Conservation (phyloP, 1,140 invertebrate genomes). For the Diorhabda elongata region DNA sequence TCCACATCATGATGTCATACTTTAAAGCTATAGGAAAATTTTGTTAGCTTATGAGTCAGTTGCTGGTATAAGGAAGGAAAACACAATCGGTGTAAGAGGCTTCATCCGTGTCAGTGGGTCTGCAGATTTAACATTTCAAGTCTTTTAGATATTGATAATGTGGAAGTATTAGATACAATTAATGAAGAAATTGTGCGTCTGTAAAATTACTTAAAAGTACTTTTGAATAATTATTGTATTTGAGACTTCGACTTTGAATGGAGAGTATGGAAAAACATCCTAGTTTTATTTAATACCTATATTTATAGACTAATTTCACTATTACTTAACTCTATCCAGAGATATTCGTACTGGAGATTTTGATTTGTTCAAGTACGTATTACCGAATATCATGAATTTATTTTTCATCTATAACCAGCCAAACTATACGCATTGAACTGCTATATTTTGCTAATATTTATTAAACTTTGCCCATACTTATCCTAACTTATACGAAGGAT, state of each 20-base stretch:
- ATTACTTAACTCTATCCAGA: constrained; percentile 31
- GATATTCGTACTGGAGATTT: constrained; percentile 38
- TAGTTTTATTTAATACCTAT: constrained; percentile 35
- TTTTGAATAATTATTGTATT: constrained; percentile 6
- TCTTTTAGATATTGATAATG: constrained; percentile 11
- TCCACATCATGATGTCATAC: no score
- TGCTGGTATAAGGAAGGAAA: constrained; percentile 40
- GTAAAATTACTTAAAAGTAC: no score
- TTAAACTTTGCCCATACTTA: constrained; percentile 30
- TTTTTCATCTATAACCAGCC: no score
- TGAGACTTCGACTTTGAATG: constrained; percentile 21
- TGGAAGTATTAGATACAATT: no score
- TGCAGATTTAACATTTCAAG: constrained; percentile 38
- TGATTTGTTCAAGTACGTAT: constrained; percentile 24
- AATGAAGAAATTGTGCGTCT: no score
- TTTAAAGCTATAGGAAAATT: constrained; percentile 32
- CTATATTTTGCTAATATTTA: constrained; percentile 30
- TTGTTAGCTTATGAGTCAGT: constrained; percentile 41
- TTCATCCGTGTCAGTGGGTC: constrained; percentile 39
- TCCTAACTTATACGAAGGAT: constrained; percentile 26
- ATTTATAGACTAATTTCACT: constrained; percentile 30
- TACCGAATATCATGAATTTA: background rate
- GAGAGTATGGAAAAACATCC: constrained; percentile 40
- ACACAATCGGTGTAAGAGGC: constrained; percentile 19
- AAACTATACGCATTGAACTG: constrained; percentile 11